Percentiles rank a stretch among this genome's conserved stretches.
Evolutionary conservation across 2,113 vertebrate species (phyloP).

Genomic region (Ancistrus triradiatus): DNA sequence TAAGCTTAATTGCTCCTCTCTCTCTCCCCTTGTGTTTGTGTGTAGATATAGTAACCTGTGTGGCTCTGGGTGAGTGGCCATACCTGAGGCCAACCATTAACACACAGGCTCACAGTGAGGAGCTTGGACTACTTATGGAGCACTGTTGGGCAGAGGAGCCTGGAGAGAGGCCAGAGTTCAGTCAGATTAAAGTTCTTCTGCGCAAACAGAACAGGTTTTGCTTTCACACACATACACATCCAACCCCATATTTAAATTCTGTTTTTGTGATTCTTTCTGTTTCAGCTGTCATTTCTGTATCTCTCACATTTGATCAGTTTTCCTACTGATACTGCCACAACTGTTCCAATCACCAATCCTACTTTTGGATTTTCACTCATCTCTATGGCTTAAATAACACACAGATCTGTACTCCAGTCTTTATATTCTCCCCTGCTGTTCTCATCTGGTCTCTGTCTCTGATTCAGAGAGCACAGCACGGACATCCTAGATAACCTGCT

Average conservation of each 20-base stretch:
- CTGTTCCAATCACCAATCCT: too few species aligned
- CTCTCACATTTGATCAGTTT: too few species aligned
- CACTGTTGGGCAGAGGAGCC: slow-evolving; percentile 90
- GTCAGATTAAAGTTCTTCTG: slow-evolving; percentile 81
- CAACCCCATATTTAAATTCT: too few species aligned
- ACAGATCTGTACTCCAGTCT: background rate
- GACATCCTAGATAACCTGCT: slow-evolving; percentile 94
- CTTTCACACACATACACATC: background rate
- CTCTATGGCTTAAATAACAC: too few species aligned
- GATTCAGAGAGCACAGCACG: slow-evolving; percentile 77
- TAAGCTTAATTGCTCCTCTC: too few species aligned
- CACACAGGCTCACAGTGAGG: slow-evolving; percentile 78
- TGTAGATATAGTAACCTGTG: slow-evolving; percentile 85
- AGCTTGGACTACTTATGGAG: slow-evolving; percentile 88
- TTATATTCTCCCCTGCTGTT: background rate
- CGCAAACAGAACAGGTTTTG: slow-evolving; percentile 86
- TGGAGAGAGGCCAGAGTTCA: slow-evolving; percentile 85
- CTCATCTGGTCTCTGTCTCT: slow-evolving; percentile 8
- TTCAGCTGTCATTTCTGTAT: too few species aligned
- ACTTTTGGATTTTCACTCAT: too few species aligned
- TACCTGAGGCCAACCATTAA: slow-evolving; percentile 76
- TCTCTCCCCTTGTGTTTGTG: background rate
- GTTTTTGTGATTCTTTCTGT: too few species aligned
- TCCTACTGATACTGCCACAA: too few species aligned
- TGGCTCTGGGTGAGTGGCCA: slow-evolving; percentile 80